Conservation (phyloP, 2,888 invertebrate species). For the Micropterix aruncella region DNA sequence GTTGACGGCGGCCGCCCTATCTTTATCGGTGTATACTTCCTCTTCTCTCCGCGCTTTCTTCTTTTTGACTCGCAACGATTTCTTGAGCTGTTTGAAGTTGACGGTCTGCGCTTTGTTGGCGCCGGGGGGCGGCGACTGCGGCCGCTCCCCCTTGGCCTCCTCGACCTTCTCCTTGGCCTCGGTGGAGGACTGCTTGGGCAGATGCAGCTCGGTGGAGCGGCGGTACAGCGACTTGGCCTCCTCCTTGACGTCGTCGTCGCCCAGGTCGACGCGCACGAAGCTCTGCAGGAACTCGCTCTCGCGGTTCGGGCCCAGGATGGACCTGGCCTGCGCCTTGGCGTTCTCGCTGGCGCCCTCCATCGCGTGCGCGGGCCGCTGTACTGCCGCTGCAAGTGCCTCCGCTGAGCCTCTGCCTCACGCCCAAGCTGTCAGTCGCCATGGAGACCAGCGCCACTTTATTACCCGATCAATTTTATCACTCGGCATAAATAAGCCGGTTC, state of each 20-base stretch:
- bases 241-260: slow-evolving; percentile 39
- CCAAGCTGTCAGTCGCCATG: background rate
- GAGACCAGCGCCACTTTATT: background rate
- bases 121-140: slow-evolving; percentile 17
- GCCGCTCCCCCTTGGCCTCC: slow-evolving; percentile 19
- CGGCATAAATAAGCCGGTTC: background rate
- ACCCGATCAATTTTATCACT: background rate
- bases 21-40: slow-evolving; percentile 81
- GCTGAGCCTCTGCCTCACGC: background rate
- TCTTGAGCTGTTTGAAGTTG: slow-evolving; percentile 24
- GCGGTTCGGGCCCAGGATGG: slow-evolving; percentile 51
- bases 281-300: slow-evolving; percentile 68
- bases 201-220: slow-evolving; percentile 25
- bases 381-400: background rate
- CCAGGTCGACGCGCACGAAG: slow-evolving; percentile 56
- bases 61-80: slow-evolving; percentile 18
- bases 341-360: slow-evolving; percentile 23
- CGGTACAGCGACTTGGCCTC: slow-evolving; percentile 22
- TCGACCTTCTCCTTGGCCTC: background rate
- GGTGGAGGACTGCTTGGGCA: slow-evolving; percentile 21
- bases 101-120: slow-evolving; percentile 22
- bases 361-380: background rate
- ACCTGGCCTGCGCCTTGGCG: slow-evolving; percentile 35
- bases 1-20: slow-evolving; percentile 79
- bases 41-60: slow-evolving; percentile 37